Percentiles rank a stretch among this genome's conserved stretches.
These are phyloP conservation scores for Melanerpes aurifrons DNA, from an alignment of 2,113 vertebrate genomes.

Conservation along the genomic window DNA sequence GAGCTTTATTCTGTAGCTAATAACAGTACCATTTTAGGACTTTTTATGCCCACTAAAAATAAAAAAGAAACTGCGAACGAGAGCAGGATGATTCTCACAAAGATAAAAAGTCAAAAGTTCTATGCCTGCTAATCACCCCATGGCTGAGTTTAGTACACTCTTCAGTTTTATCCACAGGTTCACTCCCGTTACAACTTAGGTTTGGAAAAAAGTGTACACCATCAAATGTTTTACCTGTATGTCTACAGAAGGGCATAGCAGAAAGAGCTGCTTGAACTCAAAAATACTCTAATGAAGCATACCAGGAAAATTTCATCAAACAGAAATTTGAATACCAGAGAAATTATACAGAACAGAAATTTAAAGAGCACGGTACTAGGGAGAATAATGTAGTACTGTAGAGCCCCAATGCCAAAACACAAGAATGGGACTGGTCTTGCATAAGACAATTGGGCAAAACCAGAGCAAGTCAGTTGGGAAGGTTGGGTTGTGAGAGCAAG, in stretches of 20 bases:
- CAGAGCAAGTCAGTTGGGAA: not conserved
- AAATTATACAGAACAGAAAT: not conserved
- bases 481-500: not conserved
- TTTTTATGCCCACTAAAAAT: not conserved
- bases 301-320: not conserved
- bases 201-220: not conserved
- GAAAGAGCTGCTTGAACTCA: not conserved
- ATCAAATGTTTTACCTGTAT: not conserved
- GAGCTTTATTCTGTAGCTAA: constrained; percentile 3
- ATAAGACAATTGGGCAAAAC: not conserved
- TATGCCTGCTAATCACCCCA: accelerated
- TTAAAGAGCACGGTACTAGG: not conserved
- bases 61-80: not conserved
- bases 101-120: not conserved
- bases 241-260: not conserved
- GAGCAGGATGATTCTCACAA: not conserved
- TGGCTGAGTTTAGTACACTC: not conserved
- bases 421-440: not conserved
- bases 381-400: not conserved
- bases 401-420: not conserved
- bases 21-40: not conserved
- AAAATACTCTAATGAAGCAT: not conserved
- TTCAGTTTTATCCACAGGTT: not conserved
- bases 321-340: not conserved
- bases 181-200: not conserved